Evolutionary conservation across 2,113 vertebrate genomes (phyloP).

Genomic region (Clarias gariepinus): DNA sequence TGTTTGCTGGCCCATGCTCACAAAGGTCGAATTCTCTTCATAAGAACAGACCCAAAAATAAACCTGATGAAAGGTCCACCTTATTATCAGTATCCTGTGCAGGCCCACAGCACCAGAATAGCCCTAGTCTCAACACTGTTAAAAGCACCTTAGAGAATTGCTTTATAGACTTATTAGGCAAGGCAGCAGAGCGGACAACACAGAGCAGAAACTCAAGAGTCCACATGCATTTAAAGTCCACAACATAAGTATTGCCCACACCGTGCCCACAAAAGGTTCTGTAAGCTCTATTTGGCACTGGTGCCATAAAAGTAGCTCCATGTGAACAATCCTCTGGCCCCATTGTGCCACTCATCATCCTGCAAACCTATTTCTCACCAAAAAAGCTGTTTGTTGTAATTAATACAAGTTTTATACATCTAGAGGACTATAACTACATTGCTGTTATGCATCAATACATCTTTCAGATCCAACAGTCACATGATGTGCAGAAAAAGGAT

Average conservation of each 20-base stretch:
- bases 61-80: conserved; percentile 78
- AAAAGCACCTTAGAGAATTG: conserved; percentile 62
- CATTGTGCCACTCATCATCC: no score
- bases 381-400: no score
- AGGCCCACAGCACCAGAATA: conserved; percentile 86
- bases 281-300: no score
- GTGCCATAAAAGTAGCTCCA: no score
- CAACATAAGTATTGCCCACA: not conserved
- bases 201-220: conserved; percentile 51
- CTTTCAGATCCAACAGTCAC: no score
- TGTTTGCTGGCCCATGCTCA: conserved; percentile 9
- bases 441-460: no score
- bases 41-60: conserved; percentile 84
- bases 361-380: no score
- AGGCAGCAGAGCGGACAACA: conserved; percentile 54
- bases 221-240: not conserved
- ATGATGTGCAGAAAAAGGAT: no score
- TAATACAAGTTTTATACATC: no score
- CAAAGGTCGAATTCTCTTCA: conserved; percentile 72
- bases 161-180: conserved; percentile 86
- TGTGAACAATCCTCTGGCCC: no score
- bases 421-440: no score
- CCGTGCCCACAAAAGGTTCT: no score
- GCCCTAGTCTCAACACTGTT: conserved; percentile 81
- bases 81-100: conserved; percentile 87